phyloP scores from a whole-genome alignment of 2,888 invertebrate species.

The Busseola fusca region DNA sequence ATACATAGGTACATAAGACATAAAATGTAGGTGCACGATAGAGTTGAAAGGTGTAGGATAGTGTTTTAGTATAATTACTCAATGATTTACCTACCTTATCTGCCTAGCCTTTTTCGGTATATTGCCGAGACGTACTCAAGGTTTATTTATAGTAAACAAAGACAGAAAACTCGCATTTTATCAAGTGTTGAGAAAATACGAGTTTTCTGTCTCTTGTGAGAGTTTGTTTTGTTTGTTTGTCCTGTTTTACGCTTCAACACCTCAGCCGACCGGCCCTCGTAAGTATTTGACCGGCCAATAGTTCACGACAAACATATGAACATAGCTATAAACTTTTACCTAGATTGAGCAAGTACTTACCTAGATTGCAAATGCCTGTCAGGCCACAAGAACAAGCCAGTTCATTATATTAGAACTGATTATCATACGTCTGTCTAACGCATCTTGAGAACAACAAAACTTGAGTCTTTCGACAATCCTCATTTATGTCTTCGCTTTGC shows the following conservation, averaged over 20 bases:
- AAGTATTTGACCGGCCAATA: not conserved
- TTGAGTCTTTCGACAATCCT: not conserved
- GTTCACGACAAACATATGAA: not conserved
- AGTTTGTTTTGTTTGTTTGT: conserved; percentile 24
- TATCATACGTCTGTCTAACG: not conserved
- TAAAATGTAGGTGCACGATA: too few relatives aligned
- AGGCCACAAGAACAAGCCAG: not conserved
- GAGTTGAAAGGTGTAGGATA: too few relatives aligned
- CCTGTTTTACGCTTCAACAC: conserved; percentile 12
- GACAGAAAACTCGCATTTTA: too few relatives aligned
- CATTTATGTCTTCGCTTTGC: not conserved
- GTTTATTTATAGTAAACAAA: too few relatives aligned
- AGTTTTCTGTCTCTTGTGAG: not conserved
- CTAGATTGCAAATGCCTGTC: not conserved
- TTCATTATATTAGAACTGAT: not conserved
- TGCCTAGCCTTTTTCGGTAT: too few relatives aligned
- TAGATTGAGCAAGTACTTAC: not conserved
- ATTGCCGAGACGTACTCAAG: too few relatives aligned
- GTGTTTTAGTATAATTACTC: too few relatives aligned
- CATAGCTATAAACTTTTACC: not conserved
- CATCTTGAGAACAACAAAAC: conserved; percentile 8
- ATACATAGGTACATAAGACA: too few relatives aligned
- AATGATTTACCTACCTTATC: too few relatives aligned
- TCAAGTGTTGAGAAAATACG: too few relatives aligned
- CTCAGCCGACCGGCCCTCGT: not conserved